Conservation (phyloP, 2,888 invertebrate genomes). For the Dryocosmus kuriphilus region DNA sequence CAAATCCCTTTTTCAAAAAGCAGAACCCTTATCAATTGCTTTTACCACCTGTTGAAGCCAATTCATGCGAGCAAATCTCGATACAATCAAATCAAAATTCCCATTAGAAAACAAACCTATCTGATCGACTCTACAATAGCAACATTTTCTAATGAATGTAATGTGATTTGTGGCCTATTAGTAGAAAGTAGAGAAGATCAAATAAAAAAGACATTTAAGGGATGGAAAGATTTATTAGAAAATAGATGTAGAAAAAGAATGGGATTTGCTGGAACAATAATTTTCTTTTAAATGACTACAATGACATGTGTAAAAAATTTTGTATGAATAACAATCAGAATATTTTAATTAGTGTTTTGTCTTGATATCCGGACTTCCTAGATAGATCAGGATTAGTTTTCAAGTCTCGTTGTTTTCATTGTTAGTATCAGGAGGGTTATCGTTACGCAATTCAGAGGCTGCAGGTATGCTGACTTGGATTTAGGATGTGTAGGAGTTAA, state of each 20-base stretch:
- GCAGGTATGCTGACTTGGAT: slow-evolving; percentile 4
- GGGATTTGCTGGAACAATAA: no score
- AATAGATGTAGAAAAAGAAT: no score
- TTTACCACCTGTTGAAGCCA: slow-evolving; percentile 8
- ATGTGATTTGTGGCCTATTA: no score
- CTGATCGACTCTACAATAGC: neutral
- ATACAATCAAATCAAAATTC: neutral
- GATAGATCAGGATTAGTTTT: neutral
- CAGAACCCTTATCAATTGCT: slow-evolving; percentile 3
- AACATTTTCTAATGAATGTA: neutral
- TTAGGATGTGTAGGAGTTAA: neutral
- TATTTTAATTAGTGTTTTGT: neutral
- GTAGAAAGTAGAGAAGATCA: no score
- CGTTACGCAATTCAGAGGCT: neutral
- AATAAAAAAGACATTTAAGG: no score
- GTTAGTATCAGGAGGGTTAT: slow-evolving; percentile 17
- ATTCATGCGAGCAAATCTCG: neutral
- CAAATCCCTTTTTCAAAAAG: neutral
- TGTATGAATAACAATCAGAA: neutral
- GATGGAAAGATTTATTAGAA: no score
- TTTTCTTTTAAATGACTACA: no score
- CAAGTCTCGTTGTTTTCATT: neutral
- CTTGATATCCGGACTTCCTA: neutral
- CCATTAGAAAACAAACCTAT: neutral
- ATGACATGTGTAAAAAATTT: no score